phyloP scores from a whole-genome alignment of 2,888 invertebrate species.

The Proisotoma minuta region DNA sequence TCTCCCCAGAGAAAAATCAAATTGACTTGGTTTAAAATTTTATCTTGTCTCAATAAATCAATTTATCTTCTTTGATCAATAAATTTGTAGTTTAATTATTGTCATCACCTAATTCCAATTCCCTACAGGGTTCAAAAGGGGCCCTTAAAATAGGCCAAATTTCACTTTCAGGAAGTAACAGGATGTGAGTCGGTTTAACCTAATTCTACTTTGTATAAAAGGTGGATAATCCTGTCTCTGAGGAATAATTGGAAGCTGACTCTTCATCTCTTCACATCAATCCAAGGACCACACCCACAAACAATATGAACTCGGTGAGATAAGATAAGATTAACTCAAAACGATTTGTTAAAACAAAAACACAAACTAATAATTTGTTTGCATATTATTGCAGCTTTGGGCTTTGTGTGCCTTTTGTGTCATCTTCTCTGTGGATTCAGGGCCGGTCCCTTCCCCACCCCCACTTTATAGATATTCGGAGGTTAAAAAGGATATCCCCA shows the following conservation, averaged over 20 bases:
- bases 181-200: neutral
- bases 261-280: neutral
- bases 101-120: no score
- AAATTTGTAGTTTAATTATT: no score
- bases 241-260: neutral
- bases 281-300: neutral
- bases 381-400: no score
- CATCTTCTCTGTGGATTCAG: neutral
- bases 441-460: neutral
- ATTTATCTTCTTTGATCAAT: neutral
- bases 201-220: slow-evolving; percentile 6
- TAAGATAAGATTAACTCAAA: neutral
- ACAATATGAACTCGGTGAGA: neutral
- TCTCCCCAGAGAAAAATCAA: neutral
- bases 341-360: no score
- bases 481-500: neutral
- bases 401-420: neutral
- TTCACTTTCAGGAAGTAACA: no score
- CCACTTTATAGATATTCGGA: neutral
- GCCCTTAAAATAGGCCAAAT: no score
- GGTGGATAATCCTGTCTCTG: neutral
- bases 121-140: no score
- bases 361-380: no score
- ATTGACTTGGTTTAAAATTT: neutral
- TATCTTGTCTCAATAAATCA: neutral